Percentiles rank a stretch among this genome's conserved stretches.
Conservation (phyloP, 2,797 vertebrate genomes). For the Chloroceryle amazona region DNA sequence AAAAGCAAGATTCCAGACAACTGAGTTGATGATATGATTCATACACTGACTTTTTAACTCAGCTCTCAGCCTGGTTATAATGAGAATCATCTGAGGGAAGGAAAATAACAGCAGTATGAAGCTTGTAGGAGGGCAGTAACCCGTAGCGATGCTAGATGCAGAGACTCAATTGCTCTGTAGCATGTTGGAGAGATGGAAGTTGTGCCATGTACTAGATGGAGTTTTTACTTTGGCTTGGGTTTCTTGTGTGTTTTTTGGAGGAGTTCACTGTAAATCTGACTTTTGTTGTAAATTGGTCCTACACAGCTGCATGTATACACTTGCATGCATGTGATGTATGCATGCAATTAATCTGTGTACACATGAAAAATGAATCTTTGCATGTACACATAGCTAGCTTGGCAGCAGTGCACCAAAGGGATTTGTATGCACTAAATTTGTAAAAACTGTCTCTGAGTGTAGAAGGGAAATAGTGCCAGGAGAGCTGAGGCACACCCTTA, state of each 20-base stretch:
- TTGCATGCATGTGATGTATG: neutral
- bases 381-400: neutral
- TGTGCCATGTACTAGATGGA: neutral
- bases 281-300: neutral
- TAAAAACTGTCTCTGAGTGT: neutral
- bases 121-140: slow-evolving; percentile 5
- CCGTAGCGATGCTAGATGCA: neutral
- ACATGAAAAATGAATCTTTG: neutral
- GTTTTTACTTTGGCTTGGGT: neutral
- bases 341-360: neutral
- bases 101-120: slow-evolving; percentile 21
- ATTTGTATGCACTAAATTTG: neutral
- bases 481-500: neutral
- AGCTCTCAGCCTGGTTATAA: neutral
- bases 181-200: neutral
- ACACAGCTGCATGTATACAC: neutral
- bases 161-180: neutral
- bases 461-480: neutral
- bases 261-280: neutral
- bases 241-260: neutral
- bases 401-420: neutral
- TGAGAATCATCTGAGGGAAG: slow-evolving; percentile 40
- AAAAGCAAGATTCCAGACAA: slow-evolving; percentile 37
- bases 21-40: slow-evolving; percentile 22
- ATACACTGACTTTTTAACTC: neutral